These are phyloP conservation scores for Orthonyx spaldingii DNA, from an alignment of 2,113 vertebrate genomes.

Conservation along the genomic window DNA sequence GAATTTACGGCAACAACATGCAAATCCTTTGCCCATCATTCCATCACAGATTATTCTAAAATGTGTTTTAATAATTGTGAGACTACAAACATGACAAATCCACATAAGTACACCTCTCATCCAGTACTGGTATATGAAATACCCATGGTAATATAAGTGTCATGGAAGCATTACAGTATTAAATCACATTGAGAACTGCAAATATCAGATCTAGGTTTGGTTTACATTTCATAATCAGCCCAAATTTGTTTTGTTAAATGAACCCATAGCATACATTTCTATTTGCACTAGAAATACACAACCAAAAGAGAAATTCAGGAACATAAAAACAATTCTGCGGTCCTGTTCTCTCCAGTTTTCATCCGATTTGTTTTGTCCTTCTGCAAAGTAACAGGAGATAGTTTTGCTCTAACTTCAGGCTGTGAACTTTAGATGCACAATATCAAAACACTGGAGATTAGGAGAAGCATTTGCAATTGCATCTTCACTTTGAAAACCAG, in stretches of 20 bases:
- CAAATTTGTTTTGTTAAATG: not conserved
- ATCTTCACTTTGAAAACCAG: not conserved
- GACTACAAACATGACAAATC: not conserved
- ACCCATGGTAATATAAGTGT: not conserved
- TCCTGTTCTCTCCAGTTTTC: not conserved
- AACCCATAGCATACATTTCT: not conserved
- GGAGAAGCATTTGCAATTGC: not conserved
- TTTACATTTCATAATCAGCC: not conserved
- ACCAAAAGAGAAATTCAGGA: not conserved
- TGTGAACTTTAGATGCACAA: not conserved
- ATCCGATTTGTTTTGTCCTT: not conserved
- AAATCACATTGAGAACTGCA: not conserved
- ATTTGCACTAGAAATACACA: not conserved
- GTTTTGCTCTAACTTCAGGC: not conserved
- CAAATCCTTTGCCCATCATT: not conserved
- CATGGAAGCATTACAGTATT: not conserved
- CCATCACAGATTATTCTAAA: not conserved
- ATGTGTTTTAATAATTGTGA: not conserved
- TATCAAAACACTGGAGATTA: not conserved
- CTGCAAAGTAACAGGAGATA: fast-evolving
- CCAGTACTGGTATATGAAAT: not conserved
- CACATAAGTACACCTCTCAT: not conserved
- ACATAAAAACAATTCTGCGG: not conserved
- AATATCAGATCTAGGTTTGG: not conserved
- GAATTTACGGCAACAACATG: not conserved